Conservation (phyloP, 2,888 invertebrate species). For the Gastracanthus pulcherrimus region DNA sequence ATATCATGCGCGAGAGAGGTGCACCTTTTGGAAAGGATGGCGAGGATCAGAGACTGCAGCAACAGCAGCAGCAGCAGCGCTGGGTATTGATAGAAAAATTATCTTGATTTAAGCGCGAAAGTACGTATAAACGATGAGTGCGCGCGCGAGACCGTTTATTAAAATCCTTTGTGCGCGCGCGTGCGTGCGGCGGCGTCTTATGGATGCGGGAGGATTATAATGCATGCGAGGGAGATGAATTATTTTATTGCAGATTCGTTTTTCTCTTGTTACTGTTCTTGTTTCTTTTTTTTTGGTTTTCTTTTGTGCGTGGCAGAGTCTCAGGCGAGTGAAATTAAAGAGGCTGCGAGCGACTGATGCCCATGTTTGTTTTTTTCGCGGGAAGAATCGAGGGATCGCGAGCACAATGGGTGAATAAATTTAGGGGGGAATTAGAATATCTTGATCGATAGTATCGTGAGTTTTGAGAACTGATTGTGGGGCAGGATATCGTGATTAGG, state of each 20-base stretch:
- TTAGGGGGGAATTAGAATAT: no score
- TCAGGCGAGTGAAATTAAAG: no score
- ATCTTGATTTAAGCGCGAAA: slow-evolving; percentile 44
- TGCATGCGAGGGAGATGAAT: slow-evolving; percentile 27
- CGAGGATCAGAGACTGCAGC: not conserved
- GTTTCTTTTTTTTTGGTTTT: not conserved
- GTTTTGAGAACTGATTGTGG: no score
- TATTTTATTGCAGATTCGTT: slow-evolving; percentile 40
- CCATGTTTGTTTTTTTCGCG: no score
- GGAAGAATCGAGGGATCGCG: no score
- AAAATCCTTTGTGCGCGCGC: slow-evolving; percentile 22
- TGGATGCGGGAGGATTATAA: not conserved
- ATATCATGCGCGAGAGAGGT: slow-evolving; percentile 1
- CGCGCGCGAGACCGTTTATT: slow-evolving; percentile 36
- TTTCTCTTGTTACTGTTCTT: not conserved
- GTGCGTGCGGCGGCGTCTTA: no score
- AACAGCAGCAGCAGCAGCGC: not conserved
- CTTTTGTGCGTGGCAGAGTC: no score
- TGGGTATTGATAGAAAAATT: slow-evolving; percentile 48
- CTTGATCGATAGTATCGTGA: no score
- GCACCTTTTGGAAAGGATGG: slow-evolving; percentile 2
- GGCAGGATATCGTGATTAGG: no score
- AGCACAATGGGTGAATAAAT: no score
- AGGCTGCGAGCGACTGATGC: no score
- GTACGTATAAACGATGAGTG: slow-evolving; percentile 11